Base-by-base conservation (phyloP, 2,888 invertebrate genomes). In the Halictus quadricinctus region DNA sequence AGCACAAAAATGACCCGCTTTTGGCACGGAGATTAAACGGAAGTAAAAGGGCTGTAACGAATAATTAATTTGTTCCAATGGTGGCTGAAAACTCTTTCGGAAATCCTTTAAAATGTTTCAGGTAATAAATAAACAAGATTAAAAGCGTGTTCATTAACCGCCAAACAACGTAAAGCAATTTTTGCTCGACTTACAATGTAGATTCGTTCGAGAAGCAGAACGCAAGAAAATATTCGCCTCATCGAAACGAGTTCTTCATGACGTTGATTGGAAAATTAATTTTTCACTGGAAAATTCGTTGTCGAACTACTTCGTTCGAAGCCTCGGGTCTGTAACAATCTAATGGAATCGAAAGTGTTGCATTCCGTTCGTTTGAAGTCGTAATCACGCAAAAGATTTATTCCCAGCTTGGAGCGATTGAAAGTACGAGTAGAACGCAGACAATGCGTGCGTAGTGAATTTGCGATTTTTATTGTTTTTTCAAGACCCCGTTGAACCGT, bases 401-500 rank as follows among this genome's bases (percentile, higher is more conserved):
- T 70, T 15, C 13, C 5, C 13, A 21, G 3, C 46, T n/a, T 15
- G 64, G 48, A 64, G 48, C 25, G 60, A 72, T 79, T 29, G 46
- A 72, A 43, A 50, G 77, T 41, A 41, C 7, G 43, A 43, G 58
- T 60, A 43, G 43, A 21, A 46, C 36, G 25, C 41, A 58, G 69
- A 36, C 36, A 69, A 79, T 74, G 46, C n/a, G 41, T n/a, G n/a
- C 21, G 13, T 15, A 3, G 25, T 72, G 21, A 48, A 46, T 60
- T 64, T 18, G 29, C 36, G n/a, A 50, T 54, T 75, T 75, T 69
- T 36, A 36, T 36, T 36, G 0, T 36, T 36, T 36, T 36, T 79
- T n/a, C 25, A 25, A 74, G 70, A 41, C 36, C 25, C 29, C 25
- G 60, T 50, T 78, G 13, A 72, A 70, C 69, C 48, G 76, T 48